These are phyloP conservation scores for Pterocles burchelli DNA, from an alignment of 2,113 vertebrate genomes.

Conservation along the genomic window DNA sequence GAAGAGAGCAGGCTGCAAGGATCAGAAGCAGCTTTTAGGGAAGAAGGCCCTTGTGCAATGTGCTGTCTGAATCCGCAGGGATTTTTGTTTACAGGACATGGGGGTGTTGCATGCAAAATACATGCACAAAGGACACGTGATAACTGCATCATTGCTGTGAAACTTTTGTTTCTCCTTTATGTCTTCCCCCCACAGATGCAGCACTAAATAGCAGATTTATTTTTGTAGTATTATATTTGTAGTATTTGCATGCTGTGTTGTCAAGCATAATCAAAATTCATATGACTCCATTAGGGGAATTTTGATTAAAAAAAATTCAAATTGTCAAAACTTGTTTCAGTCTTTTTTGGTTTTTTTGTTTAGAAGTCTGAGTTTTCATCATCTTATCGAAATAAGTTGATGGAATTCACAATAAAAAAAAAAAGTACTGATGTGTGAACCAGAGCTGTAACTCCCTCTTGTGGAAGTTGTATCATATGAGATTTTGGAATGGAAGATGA, in stretches of 20 bases:
- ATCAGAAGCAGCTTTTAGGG: not conserved
- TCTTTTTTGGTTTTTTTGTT: accelerated
- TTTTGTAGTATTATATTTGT: not conserved
- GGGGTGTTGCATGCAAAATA: not conserved
- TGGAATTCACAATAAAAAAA: not conserved
- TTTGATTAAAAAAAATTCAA: not conserved
- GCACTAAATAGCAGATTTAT: not conserved
- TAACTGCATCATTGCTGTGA: not conserved
- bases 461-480: not conserved
- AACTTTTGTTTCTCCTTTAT: not conserved
- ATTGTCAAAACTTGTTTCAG: not conserved
- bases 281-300: not conserved
- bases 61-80: not conserved
- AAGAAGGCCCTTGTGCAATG: not conserved
- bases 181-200: not conserved
- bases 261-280: not conserved
- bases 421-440: not conserved
- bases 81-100: not conserved
- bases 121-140: accelerated
- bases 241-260: not conserved
- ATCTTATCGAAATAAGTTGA: not conserved
- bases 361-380: not conserved
- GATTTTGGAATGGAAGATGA: not conserved
- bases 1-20: not conserved
- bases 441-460: constrained; percentile 5